These are phyloP conservation scores for Pomacea canaliculata DNA, from an alignment of 2,888 invertebrate genomes.

Conservation along the genomic window DNA sequence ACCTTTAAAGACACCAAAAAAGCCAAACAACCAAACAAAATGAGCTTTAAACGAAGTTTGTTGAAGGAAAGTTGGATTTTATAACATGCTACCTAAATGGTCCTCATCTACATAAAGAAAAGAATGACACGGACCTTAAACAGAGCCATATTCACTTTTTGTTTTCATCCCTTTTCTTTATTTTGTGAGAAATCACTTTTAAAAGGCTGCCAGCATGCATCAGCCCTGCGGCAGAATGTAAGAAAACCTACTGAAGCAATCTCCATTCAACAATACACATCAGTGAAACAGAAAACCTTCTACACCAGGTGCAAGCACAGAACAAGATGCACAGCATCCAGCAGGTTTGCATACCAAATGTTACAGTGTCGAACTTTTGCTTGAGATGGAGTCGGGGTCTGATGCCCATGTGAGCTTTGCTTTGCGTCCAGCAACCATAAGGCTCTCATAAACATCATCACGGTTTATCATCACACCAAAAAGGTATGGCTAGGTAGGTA, in stretches of 20 bases:
- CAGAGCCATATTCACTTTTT: too few species aligned
- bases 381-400: conserved; percentile 6
- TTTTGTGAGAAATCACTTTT: background rate
- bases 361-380: conserved; percentile 9
- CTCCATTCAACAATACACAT: background rate
- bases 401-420: conserved; percentile 26
- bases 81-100: too few species aligned
- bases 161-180: too few species aligned
- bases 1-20: too few species aligned
- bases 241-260: too few species aligned
- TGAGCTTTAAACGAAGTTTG: too few species aligned
- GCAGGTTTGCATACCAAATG: background rate
- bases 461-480: conserved; percentile 68
- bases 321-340: background rate
- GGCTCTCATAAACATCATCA: conserved; percentile 63
- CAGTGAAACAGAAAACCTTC: background rate
- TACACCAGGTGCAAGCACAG: background rate
- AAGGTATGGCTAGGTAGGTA: conserved; percentile 56
- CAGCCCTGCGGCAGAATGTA: background rate
- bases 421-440: conserved; percentile 32
- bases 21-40: too few species aligned
- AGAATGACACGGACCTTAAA: too few species aligned
- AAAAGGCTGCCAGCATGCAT: background rate
- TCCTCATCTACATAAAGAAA: too few species aligned
- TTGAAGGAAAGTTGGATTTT: too few species aligned